These are phyloP conservation scores for Polyommatus icarus DNA, from an alignment of 2,888 invertebrate species.

Conservation along the genomic window DNA sequence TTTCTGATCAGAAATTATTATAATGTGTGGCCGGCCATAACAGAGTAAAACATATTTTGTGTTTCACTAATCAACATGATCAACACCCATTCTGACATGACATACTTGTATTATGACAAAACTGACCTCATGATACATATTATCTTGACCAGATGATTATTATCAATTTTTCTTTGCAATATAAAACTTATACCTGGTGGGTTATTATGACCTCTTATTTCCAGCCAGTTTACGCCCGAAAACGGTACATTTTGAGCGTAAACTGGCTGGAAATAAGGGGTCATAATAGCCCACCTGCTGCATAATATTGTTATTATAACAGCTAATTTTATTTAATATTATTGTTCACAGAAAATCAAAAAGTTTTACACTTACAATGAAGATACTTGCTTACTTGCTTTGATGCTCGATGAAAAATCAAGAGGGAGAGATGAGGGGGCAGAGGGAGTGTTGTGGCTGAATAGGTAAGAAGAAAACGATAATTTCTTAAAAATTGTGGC, in stretches of 20 bases:
- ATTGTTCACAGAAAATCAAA: slow-evolving; percentile 81
- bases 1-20: no score
- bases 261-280: no score
- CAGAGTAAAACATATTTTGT: neutral
- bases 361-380: slow-evolving; percentile 77
- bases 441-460: slow-evolving; percentile 87
- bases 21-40: no score
- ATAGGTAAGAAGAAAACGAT: slow-evolving; percentile 74
- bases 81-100: no score
- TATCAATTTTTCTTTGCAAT: neutral
- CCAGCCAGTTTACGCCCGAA: no score
- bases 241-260: no score
- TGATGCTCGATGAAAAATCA: slow-evolving; percentile 82
- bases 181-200: neutral
- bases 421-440: slow-evolving; percentile 74
- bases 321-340: slow-evolving; percentile 5
- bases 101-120: neutral
- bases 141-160: neutral
- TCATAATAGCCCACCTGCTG: no score
- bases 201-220: no score
- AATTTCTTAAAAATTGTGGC: neutral
- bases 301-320: neutral
- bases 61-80: no score
- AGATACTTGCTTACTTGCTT: slow-evolving; percentile 83
- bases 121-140: neutral